Evolutionary conservation across 2,888 invertebrate species (phyloP).

Genomic region (Trypoxylon attenuatum): DNA sequence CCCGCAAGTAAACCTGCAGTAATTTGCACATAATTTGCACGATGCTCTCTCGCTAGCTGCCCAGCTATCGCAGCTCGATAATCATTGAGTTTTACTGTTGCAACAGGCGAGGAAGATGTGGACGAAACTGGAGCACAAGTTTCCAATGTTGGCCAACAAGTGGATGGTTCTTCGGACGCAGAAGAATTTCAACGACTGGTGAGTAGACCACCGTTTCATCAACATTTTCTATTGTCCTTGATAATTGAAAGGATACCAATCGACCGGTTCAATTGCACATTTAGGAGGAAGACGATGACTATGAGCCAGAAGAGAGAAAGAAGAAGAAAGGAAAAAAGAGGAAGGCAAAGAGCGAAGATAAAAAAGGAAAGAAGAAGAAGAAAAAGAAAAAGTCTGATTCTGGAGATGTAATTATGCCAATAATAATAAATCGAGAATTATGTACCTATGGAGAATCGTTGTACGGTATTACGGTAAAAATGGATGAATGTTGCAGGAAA

Average conservation of each 20-base stretch:
- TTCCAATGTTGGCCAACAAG: constrained; percentile 75
- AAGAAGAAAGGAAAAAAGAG: constrained; percentile 96
- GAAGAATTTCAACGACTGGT: constrained; percentile 78
- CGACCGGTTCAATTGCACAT: constrained; percentile 4
- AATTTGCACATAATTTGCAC: not conserved
- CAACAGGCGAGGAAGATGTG: constrained; percentile 81
- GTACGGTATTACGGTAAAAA: not conserved
- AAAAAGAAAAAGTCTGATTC: constrained; percentile 96
- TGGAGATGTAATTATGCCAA: constrained; percentile 85
- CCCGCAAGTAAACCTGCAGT: too few species aligned
- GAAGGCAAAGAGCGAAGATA: constrained; percentile 91
- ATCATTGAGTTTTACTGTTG: too few species aligned
- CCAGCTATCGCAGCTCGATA: too few species aligned
- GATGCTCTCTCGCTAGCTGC: not conserved
- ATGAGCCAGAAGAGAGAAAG: constrained; percentile 89
- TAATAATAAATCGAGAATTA: not conserved
- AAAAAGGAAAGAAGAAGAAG: constrained; percentile 95
- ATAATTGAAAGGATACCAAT: not conserved
- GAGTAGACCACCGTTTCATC: constrained; percentile 21
- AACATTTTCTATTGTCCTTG: not conserved
- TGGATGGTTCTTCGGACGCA: constrained; percentile 85
- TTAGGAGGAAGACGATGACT: constrained; percentile 90
- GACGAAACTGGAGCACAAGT: constrained; percentile 79
- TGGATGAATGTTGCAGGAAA: constrained; percentile 78
- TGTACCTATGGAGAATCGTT: not conserved